phyloP scores from a whole-genome alignment of 2,113 vertebrate species.

The Eretmochelys imbricata region DNA sequence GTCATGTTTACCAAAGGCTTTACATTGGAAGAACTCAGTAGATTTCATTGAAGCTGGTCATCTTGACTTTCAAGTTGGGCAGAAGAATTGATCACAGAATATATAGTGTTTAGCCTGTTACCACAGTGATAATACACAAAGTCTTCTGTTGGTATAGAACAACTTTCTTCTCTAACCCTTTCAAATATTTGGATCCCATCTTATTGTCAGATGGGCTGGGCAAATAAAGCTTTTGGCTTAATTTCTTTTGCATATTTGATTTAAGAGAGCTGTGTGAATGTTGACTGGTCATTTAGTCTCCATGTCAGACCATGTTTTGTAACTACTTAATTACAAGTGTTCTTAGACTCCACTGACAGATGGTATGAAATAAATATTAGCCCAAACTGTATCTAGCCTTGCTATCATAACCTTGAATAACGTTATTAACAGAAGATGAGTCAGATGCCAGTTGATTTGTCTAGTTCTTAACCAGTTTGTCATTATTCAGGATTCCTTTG shows the following conservation, averaged over 20 bases:
- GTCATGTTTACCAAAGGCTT: background rate
- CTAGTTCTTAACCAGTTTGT: background rate
- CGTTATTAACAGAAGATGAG: constrained; percentile 58
- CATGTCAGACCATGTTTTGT: constrained; percentile 12
- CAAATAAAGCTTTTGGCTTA: background rate
- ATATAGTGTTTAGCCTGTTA: constrained; percentile 44
- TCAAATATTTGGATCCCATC: background rate
- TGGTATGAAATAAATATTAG: constrained; percentile 72
- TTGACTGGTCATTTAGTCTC: constrained; percentile 63
- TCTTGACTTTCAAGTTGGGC: constrained; percentile 6
- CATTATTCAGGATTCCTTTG: constrained; percentile 3
- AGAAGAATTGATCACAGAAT: constrained; percentile 37
- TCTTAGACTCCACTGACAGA: constrained; percentile 36
- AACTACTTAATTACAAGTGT: constrained; percentile 40
- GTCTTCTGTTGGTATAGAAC: background rate
- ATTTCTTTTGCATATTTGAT: background rate
- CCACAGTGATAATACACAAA: background rate
- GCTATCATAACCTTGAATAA: constrained; percentile 40
- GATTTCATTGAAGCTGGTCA: background rate
- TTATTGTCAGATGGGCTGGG: background rate
- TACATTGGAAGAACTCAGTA: background rate
- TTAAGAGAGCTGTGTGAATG: constrained; percentile 37
- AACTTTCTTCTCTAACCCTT: background rate
- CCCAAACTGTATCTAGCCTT: constrained; percentile 42
- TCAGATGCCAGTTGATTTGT: constrained; percentile 27